Conservation (phyloP, 2,113 vertebrate species). For the Dunckerocampus dactyliophorus region DNA sequence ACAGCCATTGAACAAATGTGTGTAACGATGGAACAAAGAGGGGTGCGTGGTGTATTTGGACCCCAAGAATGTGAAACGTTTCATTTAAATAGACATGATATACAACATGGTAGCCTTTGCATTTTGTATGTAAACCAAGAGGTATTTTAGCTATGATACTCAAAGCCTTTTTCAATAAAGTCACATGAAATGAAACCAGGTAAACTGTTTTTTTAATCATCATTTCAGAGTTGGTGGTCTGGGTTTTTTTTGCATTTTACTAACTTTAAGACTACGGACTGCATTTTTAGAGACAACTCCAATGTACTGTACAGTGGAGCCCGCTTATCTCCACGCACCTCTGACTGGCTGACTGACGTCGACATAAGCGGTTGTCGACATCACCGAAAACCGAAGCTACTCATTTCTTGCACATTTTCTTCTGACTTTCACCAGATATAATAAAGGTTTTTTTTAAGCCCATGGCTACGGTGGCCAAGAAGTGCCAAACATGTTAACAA, state of each 20-base stretch:
- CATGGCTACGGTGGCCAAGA: no score
- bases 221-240: background rate
- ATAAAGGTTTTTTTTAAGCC: no score
- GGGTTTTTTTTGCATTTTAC: background rate
- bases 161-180: constrained; percentile 71
- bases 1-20: background rate
- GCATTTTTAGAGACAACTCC: no score
- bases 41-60: constrained; percentile 22
- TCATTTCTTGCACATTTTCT: no score
- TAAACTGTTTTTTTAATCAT: background rate
- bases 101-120: constrained; percentile 39
- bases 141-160: constrained; percentile 57
- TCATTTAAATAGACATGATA: constrained; percentile 46
- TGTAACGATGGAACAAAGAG: constrained; percentile 6
- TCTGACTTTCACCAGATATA: no score
- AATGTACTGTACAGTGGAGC: no score
- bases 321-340: no score
- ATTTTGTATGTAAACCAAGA: constrained; percentile 61
- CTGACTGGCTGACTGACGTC: no score
- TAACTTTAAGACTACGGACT: background rate
- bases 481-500: no score
- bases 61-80: constrained; percentile 49
- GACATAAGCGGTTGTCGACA: no score
- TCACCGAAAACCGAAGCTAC: no score
- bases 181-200: constrained; percentile 15